A percentile compares a stretch with the other conserved stretches of the same genome.
These are phyloP conservation scores for Corythaeola cristata DNA, from an alignment of 2,113 vertebrate genomes.

Conservation along the genomic window DNA sequence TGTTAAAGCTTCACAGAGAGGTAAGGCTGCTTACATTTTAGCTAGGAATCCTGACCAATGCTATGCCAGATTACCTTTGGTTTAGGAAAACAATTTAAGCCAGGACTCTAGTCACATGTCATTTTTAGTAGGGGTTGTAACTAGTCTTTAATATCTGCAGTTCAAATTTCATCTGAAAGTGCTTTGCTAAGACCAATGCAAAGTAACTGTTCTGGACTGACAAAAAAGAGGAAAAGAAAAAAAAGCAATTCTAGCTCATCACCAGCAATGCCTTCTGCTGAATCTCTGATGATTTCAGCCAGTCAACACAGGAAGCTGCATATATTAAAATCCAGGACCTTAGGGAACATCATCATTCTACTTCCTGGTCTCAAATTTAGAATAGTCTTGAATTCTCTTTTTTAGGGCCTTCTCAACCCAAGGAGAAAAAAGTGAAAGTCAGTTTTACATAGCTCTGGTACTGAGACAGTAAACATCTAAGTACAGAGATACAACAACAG, in stretches of 20 bases:
- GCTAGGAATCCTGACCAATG: neutral
- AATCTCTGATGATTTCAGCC: neutral
- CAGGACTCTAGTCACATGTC: neutral
- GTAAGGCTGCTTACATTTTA: neutral
- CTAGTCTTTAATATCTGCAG: neutral
- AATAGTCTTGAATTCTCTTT: neutral
- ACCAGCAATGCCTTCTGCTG: neutral
- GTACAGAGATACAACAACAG: neutral
- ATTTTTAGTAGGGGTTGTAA: neutral
- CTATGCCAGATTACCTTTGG: neutral
- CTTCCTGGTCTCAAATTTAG: neutral
- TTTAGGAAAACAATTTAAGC: neutral
- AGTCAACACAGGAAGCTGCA: rapidly evolving
- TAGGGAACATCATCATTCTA: neutral
- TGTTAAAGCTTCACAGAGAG: neutral
- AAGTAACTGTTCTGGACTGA: neutral
- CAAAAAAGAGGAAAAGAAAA: neutral
- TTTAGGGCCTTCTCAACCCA: neutral
- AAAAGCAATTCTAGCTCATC: neutral
- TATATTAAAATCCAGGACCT: neutral
- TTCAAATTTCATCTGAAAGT: neutral
- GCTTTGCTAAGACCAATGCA: neutral
- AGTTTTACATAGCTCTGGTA: neutral
- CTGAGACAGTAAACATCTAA: neutral
- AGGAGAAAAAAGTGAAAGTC: neutral